Percentiles rank a stretch among this genome's conserved stretches.
Evolutionary conservation across 2,113 vertebrate genomes (phyloP).

Genomic region (Rhynchomys soricoides): DNA sequence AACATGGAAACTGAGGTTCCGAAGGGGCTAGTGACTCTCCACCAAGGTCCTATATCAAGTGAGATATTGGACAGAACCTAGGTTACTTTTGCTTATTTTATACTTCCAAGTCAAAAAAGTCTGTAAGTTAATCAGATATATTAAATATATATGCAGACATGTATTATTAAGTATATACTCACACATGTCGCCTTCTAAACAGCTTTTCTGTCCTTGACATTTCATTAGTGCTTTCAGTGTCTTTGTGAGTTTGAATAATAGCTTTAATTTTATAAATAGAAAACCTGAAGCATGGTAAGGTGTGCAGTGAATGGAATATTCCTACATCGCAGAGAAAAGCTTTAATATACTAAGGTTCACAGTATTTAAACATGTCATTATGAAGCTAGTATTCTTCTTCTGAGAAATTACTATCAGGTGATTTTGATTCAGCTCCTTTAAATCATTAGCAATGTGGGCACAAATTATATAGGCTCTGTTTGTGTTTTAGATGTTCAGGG

Average conservation of each 20-base stretch:
- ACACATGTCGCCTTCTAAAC: background rate
- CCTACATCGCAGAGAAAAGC: constrained; percentile 27
- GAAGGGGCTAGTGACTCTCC: background rate
- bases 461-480: background rate
- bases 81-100: background rate
- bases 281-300: constrained; percentile 4
- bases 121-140: background rate
- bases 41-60: background rate
- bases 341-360: background rate
- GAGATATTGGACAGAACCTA: background rate
- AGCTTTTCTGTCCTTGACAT: constrained; percentile 28
- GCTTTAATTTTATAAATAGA: constrained; percentile 54
- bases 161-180: constrained; percentile 28
- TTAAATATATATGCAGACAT: background rate
- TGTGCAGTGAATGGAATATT: constrained; percentile 43
- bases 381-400: background rate
- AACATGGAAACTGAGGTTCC: background rate
- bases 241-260: constrained; percentile 36
- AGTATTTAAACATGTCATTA: constrained; percentile 48
- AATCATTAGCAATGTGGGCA: background rate
- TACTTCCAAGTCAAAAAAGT: background rate
- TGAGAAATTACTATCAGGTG: background rate
- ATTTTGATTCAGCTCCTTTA: constrained; percentile 53
- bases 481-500: constrained; percentile 3
- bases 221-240: constrained; percentile 33